Evolutionary conservation across 92 coral and sea anemone genomes (phyloP), one percentile per base, ranked within the genome.

Genomic region (Epizoanthus fatuus): DNA sequence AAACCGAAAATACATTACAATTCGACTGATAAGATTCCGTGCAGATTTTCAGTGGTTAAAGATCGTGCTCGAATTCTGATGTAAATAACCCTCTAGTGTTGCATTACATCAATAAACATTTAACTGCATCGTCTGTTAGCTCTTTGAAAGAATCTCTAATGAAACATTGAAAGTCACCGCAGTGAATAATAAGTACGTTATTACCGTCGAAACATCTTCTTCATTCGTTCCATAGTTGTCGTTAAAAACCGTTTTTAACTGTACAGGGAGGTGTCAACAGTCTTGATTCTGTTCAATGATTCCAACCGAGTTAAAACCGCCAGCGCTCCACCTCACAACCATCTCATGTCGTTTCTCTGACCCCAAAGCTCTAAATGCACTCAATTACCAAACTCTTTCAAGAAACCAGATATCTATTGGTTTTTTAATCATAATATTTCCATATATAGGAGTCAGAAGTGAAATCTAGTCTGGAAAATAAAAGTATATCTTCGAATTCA

Each of bases 141-240:
- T 71, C 57, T 74, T 55, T 74, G 51, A 7, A 14, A 13, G 68
- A 38, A 32, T 32, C 32, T 11, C 66, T 75, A 75, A 57, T 32
- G 10, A 16, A 57, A 37, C 35, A 29, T 16, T 56, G 5, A 75
- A 42, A 14, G 59, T 35, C n/a, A 19, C 3, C 35, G 53, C 11
- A 49, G 53, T 2, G 53, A 8, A 49, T 49, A 37, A 75, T 22
- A 32, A 75, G 29, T 55, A 37, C 2, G 66, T 75, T 75, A 57
- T 56, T 75, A 75, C 81, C 81, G 81, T 75, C 7, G 45, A 38
- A 75, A 57, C 3, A 75, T 35, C 67, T 57, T 75, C 63, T 75
- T 75, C 81, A 75, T 38, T 40, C 81, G 65, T 51, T 75, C 29
- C 81, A 75, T 75, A 15, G 63, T 5, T 44, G 76, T 47, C 56